Evolutionary conservation across 2,113 vertebrate genomes (phyloP), one percentile per base, ranked within the genome.

Genomic region (Salvator merianae): DNA sequence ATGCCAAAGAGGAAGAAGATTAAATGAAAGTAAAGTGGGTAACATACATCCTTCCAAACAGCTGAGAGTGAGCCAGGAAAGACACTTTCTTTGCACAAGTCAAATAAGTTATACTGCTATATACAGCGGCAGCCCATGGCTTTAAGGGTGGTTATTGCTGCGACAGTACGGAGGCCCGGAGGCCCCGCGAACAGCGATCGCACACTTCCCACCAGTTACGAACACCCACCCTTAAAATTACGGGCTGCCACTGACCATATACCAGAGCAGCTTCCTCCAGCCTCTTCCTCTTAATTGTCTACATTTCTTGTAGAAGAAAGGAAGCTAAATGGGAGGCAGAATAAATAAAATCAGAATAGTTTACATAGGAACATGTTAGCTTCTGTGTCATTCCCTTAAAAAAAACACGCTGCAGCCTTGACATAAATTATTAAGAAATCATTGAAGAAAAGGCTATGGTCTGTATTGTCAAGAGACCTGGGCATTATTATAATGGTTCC

Each of bases 361-460:
- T 1, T 36, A 8, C 16, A 65, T 1, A 2, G 50, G 36, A 53
- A 59, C 32, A 55, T 24, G 68, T 70, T 34, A 32, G 34, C 68
- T 55, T 9, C 84, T 77, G 68, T 43, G 55, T 6, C 7, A 73
- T 26, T 75, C 16, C 0, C 55, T 72, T 20, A 1, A 2, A 4
- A 30, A 62, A 70, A 62, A 78, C 9, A 32, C 62, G 6, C 43
- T 77, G 43, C 73, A 53, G 32, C 9, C 47, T 36, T 26, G 32
- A 77, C 75, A 78, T 78, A 40, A 65, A 71, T 84, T 78, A 84
- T 71, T 77, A 68, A 78, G 75, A 84, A 78, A 71, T 62, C 66
- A 78, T 22, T 3, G 66, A 78, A 76, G 43, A 62, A 72, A 71
- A 71, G 78, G 36, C 69, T 59, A 70, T 7, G 3, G 34, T 78